A percentile compares a stretch with the other conserved stretches of the same genome.
These are phyloP conservation scores for Margaritifera margaritifera DNA, from an alignment of 2,888 invertebrate species.

Conservation along the genomic window DNA sequence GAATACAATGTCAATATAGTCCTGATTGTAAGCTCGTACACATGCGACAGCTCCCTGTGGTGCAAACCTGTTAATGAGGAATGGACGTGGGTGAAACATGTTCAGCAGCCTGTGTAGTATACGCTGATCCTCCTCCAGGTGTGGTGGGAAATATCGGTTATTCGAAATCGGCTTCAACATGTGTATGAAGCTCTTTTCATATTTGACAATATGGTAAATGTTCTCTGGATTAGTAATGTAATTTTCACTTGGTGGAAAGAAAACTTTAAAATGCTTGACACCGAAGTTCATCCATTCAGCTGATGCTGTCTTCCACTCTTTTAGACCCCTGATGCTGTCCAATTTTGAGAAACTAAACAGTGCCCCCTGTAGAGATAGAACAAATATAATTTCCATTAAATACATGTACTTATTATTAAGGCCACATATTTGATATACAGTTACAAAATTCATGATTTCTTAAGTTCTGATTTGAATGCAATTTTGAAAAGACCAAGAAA, in stretches of 20 bases:
- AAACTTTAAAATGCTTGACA: constrained; percentile 53
- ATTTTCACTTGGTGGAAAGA: constrained; percentile 50
- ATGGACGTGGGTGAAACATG: constrained; percentile 70
- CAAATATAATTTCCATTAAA: no score
- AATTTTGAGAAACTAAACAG: constrained; percentile 17
- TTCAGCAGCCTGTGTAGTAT: constrained; percentile 62
- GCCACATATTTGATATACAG: no score
- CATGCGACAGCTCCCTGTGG: constrained; percentile 65
- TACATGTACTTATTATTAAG: no score
- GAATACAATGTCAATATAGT: constrained; percentile 66
- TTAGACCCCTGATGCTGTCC: constrained; percentile 54
- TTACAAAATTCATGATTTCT: no score
- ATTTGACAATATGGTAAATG: constrained; percentile 28
- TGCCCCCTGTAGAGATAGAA: not conserved
- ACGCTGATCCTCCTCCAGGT: constrained; percentile 37
- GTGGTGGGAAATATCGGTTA: constrained; percentile 65
- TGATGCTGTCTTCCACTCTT: constrained; percentile 52
- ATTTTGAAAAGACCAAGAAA: no score
- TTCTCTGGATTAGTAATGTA: constrained; percentile 16
- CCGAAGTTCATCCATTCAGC: constrained; percentile 55
- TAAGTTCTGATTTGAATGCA: no score
- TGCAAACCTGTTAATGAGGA: constrained; percentile 65
- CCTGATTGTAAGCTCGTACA: constrained; percentile 62
- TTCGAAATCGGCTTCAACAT: constrained; percentile 38
- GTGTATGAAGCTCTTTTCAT: constrained; percentile 6